Base-by-base conservation (phyloP, 2,113 vertebrate genomes). In the Helogale parvula region DNA sequence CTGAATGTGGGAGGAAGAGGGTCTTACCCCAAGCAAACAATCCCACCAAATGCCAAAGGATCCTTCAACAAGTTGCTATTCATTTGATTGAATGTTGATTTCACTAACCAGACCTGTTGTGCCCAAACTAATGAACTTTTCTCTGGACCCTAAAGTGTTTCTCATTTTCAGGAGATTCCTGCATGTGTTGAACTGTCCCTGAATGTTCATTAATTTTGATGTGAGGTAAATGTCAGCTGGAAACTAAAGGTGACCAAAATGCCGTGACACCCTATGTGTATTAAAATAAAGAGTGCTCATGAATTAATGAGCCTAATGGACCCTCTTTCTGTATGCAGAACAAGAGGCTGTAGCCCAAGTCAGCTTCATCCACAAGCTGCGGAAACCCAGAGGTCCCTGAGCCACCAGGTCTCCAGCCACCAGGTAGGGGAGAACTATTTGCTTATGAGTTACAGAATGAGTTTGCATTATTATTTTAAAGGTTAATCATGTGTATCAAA, bases 181-280 rank as follows among this genome's bases (percentile, higher is more conserved):
- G 87, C 21, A 33, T 98, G 98, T 97, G 87, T 97, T 96, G 92
- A 98, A 98, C 93, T 98, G 97, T 97, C 92, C 65, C 93, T 96
- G 94, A 97, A 91, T 95, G 79, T 97, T 98, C 98, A 98, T 98
- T 98, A 98, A 98, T 98, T 96, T 98, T 81, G 71, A 88, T 96
- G 96, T 96, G 97, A 98, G 66, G 95, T 95, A 99, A 98, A 98
- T 98, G 96, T 98, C 97, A 98, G 13, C 94, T 98, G 98, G 83
- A 98, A 94, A 97, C 77, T 90, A 98, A 98, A 99, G 97, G 97
- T 94, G 96, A 98, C 92, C 88, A 97, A 98, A 98, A 98, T 98
- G 97, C 97, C 63, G 0, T 11, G 63, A 35, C 68, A 97, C 68
- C 93, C 96, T 98, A 91, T 90, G 88, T 98, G 93, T 90, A 92